A percentile compares a stretch with the other conserved stretches of the same genome.
Conservation (phyloP, 2,113 vertebrate genomes). For the Scalopus aquaticus region DNA sequence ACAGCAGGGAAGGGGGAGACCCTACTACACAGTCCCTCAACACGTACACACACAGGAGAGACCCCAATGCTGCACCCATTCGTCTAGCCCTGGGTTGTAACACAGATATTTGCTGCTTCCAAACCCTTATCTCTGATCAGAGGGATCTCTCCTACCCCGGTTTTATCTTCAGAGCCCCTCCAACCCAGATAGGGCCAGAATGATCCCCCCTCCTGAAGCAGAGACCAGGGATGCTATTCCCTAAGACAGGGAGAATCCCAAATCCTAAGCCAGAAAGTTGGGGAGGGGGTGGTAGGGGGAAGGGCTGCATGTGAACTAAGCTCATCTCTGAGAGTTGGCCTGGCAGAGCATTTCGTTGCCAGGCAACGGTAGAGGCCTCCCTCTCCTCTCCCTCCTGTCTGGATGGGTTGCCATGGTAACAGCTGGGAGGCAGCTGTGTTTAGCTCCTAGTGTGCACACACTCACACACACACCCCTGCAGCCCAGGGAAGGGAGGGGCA, state of each 20-base stretch:
- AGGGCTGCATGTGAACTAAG: slow-evolving; percentile 71
- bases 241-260: background rate
- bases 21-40: background rate
- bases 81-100: background rate
- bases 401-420: slow-evolving; percentile 79
- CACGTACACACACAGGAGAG: background rate
- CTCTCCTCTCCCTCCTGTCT: slow-evolving; percentile 73
- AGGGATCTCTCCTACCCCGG: background rate
- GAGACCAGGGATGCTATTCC: background rate
- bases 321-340: slow-evolving; percentile 70
- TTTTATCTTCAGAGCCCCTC: background rate
- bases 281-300: background rate
- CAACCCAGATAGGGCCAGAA: background rate
- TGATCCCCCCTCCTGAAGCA: background rate
- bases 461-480: slow-evolving; percentile 74
- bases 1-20: background rate
- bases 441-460: slow-evolving; percentile 70
- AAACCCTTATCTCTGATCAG: background rate
- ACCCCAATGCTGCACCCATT: background rate
- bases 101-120: background rate
- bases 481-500: slow-evolving; percentile 44
- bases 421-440: slow-evolving; percentile 81
- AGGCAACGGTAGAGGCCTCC: slow-evolving; percentile 73
- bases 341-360: slow-evolving; percentile 80
- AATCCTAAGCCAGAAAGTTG: slow-evolving; percentile 16